phyloP scores from a whole-genome alignment of 1,140 invertebrate species.

The Drosophila melanogaster region DNA sequence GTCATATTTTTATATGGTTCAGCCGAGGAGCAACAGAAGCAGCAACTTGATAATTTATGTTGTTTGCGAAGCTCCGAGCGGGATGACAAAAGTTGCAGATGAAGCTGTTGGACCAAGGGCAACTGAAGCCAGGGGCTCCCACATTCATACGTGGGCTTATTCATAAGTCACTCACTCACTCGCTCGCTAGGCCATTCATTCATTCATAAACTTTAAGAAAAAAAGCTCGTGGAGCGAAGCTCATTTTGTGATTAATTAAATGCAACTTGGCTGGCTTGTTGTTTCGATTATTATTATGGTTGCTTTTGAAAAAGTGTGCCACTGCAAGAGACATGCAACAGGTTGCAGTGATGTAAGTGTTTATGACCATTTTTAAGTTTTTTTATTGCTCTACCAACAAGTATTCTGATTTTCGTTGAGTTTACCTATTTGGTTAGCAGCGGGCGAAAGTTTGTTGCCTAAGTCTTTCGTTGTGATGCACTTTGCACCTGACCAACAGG shows the following conservation, averaged over 20 bases:
- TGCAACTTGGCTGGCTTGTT: constrained; percentile 46
- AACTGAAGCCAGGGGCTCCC: constrained; percentile 36
- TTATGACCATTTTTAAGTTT: constrained; percentile 53
- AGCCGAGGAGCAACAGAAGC: constrained; percentile 32
- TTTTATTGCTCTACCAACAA: constrained; percentile 50
- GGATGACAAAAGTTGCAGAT: constrained; percentile 57
- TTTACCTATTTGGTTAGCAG: constrained; percentile 22
- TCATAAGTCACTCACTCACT: constrained; percentile 58
- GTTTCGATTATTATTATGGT: constrained; percentile 26
- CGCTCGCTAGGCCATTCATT: constrained; percentile 27
- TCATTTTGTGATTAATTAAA: constrained; percentile 78
- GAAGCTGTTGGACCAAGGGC: constrained; percentile 37
- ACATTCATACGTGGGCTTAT: constrained; percentile 44
- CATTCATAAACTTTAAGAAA: constrained; percentile 70
- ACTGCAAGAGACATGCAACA: constrained; percentile 64
- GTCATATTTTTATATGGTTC: constrained; percentile 77
- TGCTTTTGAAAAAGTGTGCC: constrained; percentile 68
- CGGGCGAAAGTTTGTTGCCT: constrained; percentile 65
- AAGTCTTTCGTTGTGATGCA: constrained; percentile 55
- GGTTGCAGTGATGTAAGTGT: constrained; percentile 51
- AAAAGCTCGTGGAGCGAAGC: constrained; percentile 54
- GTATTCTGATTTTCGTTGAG: constrained; percentile 2
- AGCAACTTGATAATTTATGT: constrained; percentile 72
- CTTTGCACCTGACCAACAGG: constrained; percentile 60
- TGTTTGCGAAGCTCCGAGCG: constrained; percentile 41